phyloP scores from a whole-genome alignment of 2,888 invertebrate species.

The Perdita meconis region DNA sequence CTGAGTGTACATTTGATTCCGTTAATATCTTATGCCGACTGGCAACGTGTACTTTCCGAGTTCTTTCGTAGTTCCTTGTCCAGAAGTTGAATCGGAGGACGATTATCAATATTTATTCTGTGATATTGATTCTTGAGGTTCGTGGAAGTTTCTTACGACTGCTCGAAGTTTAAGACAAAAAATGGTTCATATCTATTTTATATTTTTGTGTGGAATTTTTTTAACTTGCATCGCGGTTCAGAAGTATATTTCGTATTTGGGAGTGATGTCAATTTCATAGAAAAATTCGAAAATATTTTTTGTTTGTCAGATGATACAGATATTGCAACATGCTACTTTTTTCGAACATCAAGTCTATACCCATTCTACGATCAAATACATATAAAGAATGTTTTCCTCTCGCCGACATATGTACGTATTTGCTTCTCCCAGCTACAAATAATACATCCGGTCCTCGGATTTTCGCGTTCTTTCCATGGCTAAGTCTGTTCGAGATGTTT shows the following conservation, averaged over 20 bases:
- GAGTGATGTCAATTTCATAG: too few species aligned
- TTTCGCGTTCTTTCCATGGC: slow-evolving; percentile 10
- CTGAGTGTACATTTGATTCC: slow-evolving; percentile 28
- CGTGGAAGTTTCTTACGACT: background rate
- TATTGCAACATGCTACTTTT: slow-evolving; percentile 31
- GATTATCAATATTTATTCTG: background rate
- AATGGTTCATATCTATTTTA: background rate
- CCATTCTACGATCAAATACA: slow-evolving; percentile 51
- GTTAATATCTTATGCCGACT: slow-evolving; percentile 33
- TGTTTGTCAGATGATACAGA: slow-evolving; percentile 35
- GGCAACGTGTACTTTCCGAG: background rate
- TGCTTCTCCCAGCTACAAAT: slow-evolving; percentile 24
- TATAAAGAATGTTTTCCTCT: slow-evolving; percentile 33
- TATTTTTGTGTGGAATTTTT: too few species aligned
- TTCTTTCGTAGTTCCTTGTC: background rate
- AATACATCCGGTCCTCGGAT: slow-evolving; percentile 21
- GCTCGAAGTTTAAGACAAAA: background rate
- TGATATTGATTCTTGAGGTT: background rate
- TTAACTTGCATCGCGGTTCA: too few species aligned
- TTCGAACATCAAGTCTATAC: slow-evolving; percentile 40
- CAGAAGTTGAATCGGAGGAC: background rate
- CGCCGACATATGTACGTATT: slow-evolving; percentile 12
- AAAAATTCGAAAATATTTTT: slow-evolving; percentile 29
- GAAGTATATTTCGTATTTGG: too few species aligned
- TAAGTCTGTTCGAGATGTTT: slow-evolving; percentile 22